Conservation (phyloP, 2,888 invertebrate species). For the Tetranychus piercei region DNA sequence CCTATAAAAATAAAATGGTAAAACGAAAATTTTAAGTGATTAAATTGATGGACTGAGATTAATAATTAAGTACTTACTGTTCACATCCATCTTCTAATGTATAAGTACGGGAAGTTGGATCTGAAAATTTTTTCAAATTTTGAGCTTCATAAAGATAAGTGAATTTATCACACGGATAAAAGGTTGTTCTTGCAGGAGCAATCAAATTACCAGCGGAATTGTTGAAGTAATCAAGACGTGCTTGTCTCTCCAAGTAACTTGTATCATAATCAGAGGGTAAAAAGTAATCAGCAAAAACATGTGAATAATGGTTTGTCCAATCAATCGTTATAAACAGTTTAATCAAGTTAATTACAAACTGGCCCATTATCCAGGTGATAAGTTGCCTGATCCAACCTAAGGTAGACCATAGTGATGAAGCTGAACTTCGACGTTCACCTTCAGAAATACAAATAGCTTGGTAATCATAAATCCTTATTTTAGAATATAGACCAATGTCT, state of each 20-base stretch:
- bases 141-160: slow-evolving; percentile 42
- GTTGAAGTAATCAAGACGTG: neutral
- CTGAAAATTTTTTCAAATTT: slow-evolving; percentile 1
- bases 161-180: slow-evolving; percentile 66
- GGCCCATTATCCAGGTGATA: neutral
- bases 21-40: neutral
- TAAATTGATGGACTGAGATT: neutral
- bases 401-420: neutral
- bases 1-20: slow-evolving; percentile 16
- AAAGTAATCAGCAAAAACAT: neutral
- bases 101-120: slow-evolving; percentile 9
- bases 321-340: neutral
- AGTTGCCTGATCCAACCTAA: neutral
- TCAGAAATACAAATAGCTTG: slow-evolving; percentile 17
- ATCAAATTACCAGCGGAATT: slow-evolving; percentile 1
- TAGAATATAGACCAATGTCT: neutral
- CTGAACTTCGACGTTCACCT: neutral
- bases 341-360: neutral
- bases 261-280: neutral
- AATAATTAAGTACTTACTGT: slow-evolving; percentile 15
- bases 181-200: slow-evolving; percentile 41
- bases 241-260: neutral
- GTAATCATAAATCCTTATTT: slow-evolving; percentile 11
- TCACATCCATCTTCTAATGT: slow-evolving; percentile 12
- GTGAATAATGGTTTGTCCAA: neutral